A percentile compares a stretch with the other conserved stretches of the same genome.
Evolutionary conservation across 1,140 invertebrate genomes (phyloP).

Genomic region (Drosophila lacteicornis): DNA sequence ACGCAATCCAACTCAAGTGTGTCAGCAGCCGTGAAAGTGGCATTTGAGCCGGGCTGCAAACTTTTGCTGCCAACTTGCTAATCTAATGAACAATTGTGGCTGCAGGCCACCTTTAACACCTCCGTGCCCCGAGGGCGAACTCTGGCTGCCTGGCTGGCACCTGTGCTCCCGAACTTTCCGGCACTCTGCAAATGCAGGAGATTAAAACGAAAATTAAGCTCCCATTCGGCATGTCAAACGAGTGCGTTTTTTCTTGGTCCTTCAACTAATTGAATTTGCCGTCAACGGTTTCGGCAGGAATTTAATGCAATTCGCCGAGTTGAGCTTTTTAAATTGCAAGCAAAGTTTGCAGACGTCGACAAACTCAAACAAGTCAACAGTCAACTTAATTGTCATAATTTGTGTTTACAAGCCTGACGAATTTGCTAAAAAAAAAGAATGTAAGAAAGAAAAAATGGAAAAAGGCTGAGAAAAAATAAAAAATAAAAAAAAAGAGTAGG

Average conservation of each 20-base stretch:
- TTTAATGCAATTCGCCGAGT: slow-evolving; percentile 67
- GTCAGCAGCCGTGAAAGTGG: slow-evolving; percentile 81
- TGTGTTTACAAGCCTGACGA: slow-evolving; percentile 80
- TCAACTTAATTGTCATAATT: slow-evolving; percentile 83
- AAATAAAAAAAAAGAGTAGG: neutral
- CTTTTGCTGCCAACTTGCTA: slow-evolving; percentile 76
- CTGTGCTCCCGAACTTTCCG: slow-evolving; percentile 58
- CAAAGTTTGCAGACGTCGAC: slow-evolving; percentile 64
- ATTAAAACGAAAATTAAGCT: slow-evolving; percentile 66
- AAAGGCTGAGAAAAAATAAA: slow-evolving; percentile 6
- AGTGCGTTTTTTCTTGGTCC: slow-evolving; percentile 23
- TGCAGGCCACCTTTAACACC: slow-evolving; percentile 70
- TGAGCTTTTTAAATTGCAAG: slow-evolving; percentile 59
- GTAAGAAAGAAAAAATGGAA: slow-evolving; percentile 2
- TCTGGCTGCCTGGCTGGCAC: slow-evolving; percentile 16
- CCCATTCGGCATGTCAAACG: slow-evolving; percentile 31
- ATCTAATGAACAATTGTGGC: slow-evolving; percentile 83
- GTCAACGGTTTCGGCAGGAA: slow-evolving; percentile 44
- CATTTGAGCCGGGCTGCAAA: slow-evolving; percentile 73
- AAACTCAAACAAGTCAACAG: slow-evolving; percentile 64
- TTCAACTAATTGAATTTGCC: slow-evolving; percentile 66
- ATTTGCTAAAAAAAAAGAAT: slow-evolving; percentile 52
- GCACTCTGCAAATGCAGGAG: slow-evolving; percentile 39
- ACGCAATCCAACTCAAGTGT: slow-evolving; percentile 74
- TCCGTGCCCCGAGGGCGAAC: slow-evolving; percentile 26